Percentiles rank a stretch among this genome's conserved stretches.
Conservation (phyloP, 2,888 invertebrate species). For the Mesoligia furuncula region DNA sequence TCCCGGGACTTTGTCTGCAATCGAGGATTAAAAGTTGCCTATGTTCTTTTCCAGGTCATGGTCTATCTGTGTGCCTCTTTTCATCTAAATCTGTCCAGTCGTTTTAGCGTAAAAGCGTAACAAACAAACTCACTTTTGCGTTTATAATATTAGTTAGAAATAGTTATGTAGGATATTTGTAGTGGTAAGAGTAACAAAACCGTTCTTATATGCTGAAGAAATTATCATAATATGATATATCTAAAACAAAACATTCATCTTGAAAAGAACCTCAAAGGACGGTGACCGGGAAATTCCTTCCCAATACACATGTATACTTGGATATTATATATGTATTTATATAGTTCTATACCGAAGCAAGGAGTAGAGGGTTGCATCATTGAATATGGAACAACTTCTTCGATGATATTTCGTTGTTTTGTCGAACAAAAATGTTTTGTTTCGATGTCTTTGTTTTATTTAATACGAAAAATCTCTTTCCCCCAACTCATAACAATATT, state of each 20-base stretch:
- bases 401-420: slow-evolving; percentile 14
- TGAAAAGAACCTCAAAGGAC: neutral
- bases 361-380: slow-evolving; percentile 17
- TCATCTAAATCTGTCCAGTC: no score
- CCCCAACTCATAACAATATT: neutral
- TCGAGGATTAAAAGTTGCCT: neutral
- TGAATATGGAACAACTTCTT: slow-evolving; percentile 52
- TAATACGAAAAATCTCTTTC: neutral
- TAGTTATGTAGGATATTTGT: neutral
- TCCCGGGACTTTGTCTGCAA: neutral
- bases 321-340: neutral
- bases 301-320: slow-evolving; percentile 26
- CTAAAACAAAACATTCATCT: neutral
- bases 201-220: neutral
- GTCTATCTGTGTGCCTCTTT: no score
- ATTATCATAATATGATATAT: neutral
- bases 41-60: no score
- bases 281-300: slow-evolving; percentile 31
- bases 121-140: neutral
- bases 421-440: slow-evolving; percentile 16
- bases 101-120: no score
- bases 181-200: neutral
- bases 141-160: neutral
- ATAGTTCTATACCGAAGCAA: neutral
- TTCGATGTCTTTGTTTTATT: neutral